Percentiles rank a stretch among this genome's conserved stretches.
Evolutionary conservation across 1,140 invertebrate genomes (phyloP).

Genomic region (Sycophaga agraensis): DNA sequence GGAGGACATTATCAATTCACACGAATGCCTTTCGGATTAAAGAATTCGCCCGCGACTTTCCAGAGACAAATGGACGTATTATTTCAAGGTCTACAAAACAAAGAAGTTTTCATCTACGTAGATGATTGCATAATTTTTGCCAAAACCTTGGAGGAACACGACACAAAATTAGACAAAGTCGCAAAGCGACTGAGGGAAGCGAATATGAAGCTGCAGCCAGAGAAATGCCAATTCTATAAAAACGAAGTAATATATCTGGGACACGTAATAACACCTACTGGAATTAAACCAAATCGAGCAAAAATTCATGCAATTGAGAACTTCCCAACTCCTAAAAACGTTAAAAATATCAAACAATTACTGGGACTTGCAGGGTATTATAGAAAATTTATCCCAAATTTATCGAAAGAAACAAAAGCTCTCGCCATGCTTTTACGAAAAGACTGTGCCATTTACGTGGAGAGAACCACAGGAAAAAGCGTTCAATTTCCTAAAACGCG

Average conservation of each 20-base stretch:
- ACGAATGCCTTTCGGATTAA: background rate
- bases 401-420: background rate
- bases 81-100: background rate
- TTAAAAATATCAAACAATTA: background rate
- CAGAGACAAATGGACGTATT: too few species aligned
- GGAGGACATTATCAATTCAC: background rate
- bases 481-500: background rate
- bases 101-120: background rate
- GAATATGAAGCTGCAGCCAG: background rate
- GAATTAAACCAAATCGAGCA: background rate
- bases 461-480: background rate
- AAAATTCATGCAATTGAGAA: background rate
- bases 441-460: background rate
- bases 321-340: background rate
- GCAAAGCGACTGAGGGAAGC: too few species aligned
- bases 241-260: background rate
- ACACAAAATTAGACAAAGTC: background rate
- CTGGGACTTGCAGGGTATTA: too few species aligned
- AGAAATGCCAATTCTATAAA: constrained; percentile 2
- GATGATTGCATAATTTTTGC: background rate
- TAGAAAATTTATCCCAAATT: too few species aligned
- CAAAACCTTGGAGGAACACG: background rate
- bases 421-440: background rate
- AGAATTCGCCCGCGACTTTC: background rate
- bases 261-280: background rate